These are phyloP conservation scores for Sciurus niger DNA, from an alignment of 2,113 vertebrate genomes.

Conservation along the genomic window DNA sequence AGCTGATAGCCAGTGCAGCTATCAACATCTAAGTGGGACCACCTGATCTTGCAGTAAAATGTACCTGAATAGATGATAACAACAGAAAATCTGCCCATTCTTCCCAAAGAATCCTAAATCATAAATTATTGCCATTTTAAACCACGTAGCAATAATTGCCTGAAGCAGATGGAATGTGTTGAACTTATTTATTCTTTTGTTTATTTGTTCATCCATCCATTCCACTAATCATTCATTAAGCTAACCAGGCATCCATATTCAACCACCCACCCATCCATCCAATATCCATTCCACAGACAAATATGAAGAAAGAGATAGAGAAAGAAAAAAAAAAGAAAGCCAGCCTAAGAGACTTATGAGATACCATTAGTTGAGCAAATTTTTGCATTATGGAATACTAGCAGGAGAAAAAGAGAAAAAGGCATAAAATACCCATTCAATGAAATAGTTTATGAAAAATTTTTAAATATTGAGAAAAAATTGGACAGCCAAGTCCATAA, in stretches of 20 bases:
- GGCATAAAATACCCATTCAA: too few relatives aligned
- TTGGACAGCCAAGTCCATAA: too few relatives aligned
- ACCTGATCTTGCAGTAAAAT: background rate
- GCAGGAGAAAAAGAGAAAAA: too few relatives aligned
- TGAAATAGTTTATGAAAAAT: too few relatives aligned
- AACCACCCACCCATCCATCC: too few relatives aligned
- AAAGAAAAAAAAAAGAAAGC: too few relatives aligned
- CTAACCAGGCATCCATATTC: too few relatives aligned
- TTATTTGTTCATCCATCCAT: background rate
- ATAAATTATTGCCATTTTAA: conserved; percentile 5
- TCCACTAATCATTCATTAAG: too few relatives aligned
- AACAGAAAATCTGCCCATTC: background rate
- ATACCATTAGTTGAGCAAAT: background rate
- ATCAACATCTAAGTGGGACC: background rate
- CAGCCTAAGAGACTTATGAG: background rate
- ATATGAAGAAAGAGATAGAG: too few relatives aligned
- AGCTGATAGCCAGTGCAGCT: background rate
- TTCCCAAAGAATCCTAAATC: background rate
- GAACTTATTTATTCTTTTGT: background rate
- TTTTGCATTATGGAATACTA: background rate
- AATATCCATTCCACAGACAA: too few relatives aligned
- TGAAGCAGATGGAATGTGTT: background rate
- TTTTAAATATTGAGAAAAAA: too few relatives aligned
- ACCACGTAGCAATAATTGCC: background rate
- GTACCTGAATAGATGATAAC: background rate